A percentile compares a stretch with the other conserved stretches of the same genome.
phyloP scores from a whole-genome alignment of 2,113 vertebrate species.

The Mixornis gularis region DNA sequence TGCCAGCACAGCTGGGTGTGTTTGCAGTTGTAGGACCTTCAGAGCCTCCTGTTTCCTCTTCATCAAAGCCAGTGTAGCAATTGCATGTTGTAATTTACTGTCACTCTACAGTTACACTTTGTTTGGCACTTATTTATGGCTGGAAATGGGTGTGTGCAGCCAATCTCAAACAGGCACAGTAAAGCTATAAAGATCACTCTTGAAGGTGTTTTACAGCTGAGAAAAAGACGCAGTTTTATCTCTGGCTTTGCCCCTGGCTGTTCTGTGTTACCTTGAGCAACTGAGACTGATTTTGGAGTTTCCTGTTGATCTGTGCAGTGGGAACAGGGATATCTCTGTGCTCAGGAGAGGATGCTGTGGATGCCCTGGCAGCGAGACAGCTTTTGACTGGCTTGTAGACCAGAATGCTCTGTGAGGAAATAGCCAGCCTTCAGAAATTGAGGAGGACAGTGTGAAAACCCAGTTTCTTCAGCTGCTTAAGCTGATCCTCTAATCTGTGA shows the following conservation, averaged over 20 bases:
- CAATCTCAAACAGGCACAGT: neutral
- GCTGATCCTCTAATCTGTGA: neutral
- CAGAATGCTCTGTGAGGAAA: neutral
- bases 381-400: neutral
- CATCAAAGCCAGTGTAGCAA: neutral
- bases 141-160: neutral
- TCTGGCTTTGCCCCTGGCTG: neutral
- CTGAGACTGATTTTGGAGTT: neutral
- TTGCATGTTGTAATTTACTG: neutral
- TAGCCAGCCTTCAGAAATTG: neutral
- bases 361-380: neutral
- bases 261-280: neutral
- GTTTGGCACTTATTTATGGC: neutral
- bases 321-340: neutral
- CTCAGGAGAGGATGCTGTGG: neutral
- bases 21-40: neutral
- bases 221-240: neutral
- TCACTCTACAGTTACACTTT: accelerated
- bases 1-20: neutral
- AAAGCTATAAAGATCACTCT: neutral
- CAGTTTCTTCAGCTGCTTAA: neutral
- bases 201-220: neutral
- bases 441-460: neutral
- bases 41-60: neutral
- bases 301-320: neutral